A percentile compares a stretch with the other conserved stretches of the same genome.
phyloP scores from a whole-genome alignment of 1,140 invertebrate genomes.

The Mycetomoellerius zeteki region DNA sequence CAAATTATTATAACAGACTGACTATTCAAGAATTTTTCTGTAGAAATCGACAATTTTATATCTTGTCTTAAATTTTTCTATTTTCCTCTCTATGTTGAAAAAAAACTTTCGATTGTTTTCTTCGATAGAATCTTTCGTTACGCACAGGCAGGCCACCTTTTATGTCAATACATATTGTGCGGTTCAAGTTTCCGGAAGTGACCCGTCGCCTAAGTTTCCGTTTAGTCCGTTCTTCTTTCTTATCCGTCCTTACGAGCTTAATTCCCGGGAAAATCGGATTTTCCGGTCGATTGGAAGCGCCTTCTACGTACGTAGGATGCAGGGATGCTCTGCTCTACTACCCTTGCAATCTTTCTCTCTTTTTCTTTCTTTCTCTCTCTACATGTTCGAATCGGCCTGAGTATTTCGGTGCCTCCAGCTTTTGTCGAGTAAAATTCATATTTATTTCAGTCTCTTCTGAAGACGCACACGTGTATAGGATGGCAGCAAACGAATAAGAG shows the following conservation, averaged over 20 bases:
- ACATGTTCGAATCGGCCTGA: constrained; percentile 22
- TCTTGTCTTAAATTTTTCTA: background rate
- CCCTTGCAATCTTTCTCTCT: background rate
- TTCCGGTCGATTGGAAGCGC: constrained; percentile 76
- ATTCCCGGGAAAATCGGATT: constrained; percentile 80
- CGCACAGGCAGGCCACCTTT: background rate
- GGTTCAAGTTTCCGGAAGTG: constrained; percentile 65
- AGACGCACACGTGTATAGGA: constrained; percentile 38
- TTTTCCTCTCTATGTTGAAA: background rate
- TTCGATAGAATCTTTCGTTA: constrained; percentile 36
- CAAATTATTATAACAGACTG: no score
- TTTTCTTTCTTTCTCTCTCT: background rate
- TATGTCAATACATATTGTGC: constrained; percentile 42
- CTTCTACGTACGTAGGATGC: constrained; percentile 62
- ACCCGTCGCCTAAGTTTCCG: constrained; percentile 40
- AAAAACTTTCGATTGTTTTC: constrained; percentile 18
- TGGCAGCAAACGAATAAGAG: constrained; percentile 28
- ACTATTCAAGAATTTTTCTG: background rate
- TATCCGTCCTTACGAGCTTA: constrained; percentile 67
- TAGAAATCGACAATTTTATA: background rate
- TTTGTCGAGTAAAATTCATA: constrained; percentile 68
- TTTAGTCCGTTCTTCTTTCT: constrained; percentile 63
- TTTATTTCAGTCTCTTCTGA: constrained; percentile 65
- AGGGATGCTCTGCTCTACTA: background rate
- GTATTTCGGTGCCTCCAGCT: constrained; percentile 20